Percentiles rank a stretch among this genome's conserved stretches.
phyloP scores from a whole-genome alignment of 2,113 vertebrate species.

The Pungitius pungitius region DNA sequence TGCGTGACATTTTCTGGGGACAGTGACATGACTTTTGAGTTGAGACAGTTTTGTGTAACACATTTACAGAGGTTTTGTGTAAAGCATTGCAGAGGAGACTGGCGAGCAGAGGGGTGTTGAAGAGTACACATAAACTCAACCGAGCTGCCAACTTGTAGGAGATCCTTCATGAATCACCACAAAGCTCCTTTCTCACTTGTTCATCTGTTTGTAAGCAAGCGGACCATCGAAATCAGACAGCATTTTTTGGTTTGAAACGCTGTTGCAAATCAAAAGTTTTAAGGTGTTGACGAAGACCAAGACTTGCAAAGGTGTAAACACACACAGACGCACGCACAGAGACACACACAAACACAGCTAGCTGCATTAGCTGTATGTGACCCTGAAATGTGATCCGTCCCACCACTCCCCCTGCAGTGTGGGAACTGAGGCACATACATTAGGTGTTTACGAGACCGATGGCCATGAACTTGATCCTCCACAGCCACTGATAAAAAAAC shows the following conservation, averaged over 20 bases:
- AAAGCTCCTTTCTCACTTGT: neutral
- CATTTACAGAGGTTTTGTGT: conserved; percentile 8
- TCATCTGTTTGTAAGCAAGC: neutral
- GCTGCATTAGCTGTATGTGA: conserved; percentile 16
- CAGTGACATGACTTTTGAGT: neutral
- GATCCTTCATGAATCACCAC: neutral
- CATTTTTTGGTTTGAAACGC: neutral
- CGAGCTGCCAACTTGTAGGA: too few relatives aligned
- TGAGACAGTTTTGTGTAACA: neutral
- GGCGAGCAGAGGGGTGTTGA: neutral
- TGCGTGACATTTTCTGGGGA: neutral
- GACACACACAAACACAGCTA: neutral
- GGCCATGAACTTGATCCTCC: conserved; percentile 17
- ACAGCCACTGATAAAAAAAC: conserved; percentile 18
- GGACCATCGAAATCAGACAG: neutral
- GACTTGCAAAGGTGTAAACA: conserved; percentile 3
- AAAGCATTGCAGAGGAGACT: neutral
- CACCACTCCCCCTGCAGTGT: neutral
- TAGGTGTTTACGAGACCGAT: conserved; percentile 1
- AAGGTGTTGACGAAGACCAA: neutral
- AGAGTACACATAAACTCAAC: neutral
- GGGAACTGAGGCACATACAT: conserved; percentile 30
- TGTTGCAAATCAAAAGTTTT: too few relatives aligned
- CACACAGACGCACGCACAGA: neutral
- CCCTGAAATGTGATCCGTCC: conserved; percentile 43